These are phyloP conservation scores for Troilus luridus DNA, from an alignment of 2,888 invertebrate genomes.

Conservation along the genomic window DNA sequence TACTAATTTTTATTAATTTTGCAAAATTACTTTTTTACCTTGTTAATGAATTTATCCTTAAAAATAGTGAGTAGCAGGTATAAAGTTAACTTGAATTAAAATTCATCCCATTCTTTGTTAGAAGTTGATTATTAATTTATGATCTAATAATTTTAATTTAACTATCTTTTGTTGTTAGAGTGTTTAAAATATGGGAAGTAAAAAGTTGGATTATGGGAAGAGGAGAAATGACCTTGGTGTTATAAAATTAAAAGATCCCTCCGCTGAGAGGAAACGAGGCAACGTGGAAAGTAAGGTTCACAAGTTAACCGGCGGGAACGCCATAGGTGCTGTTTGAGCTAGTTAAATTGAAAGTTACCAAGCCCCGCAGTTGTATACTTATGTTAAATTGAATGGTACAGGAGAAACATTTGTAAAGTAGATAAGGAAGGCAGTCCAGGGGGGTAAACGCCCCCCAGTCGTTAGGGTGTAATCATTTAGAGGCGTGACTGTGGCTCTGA, in stretches of 20 bases:
- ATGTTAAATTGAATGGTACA: constrained; percentile 56
- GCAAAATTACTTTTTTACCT: no score
- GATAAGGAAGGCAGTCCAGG: constrained; percentile 48
- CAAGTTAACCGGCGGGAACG: constrained; percentile 51
- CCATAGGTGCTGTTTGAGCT: constrained; percentile 54
- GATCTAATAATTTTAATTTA: not conserved
- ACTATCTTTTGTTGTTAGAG: not conserved
- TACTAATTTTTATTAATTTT: no score
- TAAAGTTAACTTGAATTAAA: no score
- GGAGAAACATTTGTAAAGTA: constrained; percentile 50
- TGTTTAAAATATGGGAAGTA: not conserved
- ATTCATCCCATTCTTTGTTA: not conserved
- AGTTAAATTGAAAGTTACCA: constrained; percentile 56
- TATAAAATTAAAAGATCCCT: constrained; percentile 55
- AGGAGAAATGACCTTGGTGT: not conserved
- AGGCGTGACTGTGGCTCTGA: constrained; percentile 51
- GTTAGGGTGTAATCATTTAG: constrained; percentile 55
- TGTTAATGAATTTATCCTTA: no score
- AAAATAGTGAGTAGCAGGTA: no score
- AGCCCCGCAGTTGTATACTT: constrained; percentile 54
- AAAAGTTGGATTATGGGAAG: not conserved
- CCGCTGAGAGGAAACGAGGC: not conserved
- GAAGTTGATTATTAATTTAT: not conserved
- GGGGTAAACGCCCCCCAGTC: constrained; percentile 50
- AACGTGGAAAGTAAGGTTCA: constrained; percentile 14